These are phyloP conservation scores for Lanius collurio DNA, from an alignment of 2,113 vertebrate species.

Conservation along the genomic window DNA sequence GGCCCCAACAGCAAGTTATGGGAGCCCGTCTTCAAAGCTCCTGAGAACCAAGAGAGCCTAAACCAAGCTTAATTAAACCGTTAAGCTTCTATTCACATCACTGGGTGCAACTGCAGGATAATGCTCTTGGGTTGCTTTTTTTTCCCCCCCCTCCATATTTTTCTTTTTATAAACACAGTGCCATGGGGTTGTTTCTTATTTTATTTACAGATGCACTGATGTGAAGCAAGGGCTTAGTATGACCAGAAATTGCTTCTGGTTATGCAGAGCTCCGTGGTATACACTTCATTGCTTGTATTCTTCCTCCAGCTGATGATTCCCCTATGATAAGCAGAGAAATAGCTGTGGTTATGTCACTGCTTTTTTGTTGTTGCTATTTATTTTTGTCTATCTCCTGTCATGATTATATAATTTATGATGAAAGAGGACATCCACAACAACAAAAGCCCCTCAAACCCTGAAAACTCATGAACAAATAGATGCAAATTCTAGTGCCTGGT, in stretches of 20 bases:
- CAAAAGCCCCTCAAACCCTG: neutral
- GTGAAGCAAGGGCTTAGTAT: slow-evolving; percentile 1
- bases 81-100: slow-evolving; percentile 37
- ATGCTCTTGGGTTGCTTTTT: neutral
- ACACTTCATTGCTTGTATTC: neutral
- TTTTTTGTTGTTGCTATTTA: neutral
- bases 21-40: neutral
- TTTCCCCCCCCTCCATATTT: neutral
- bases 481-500: neutral
- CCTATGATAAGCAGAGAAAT: neutral
- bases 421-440: neutral
- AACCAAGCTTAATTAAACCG: slow-evolving; percentile 49
- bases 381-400: neutral
- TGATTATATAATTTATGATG: neutral
- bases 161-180: slow-evolving; percentile 7
- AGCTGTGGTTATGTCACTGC: neutral
- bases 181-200: slow-evolving; percentile 5
- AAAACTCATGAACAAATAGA: neutral
- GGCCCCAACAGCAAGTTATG: neutral
- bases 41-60: neutral
- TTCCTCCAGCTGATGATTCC: neutral
- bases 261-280: neutral
- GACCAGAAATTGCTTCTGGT: slow-evolving; percentile 42
- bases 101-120: neutral
- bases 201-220: slow-evolving; percentile 25